Evolutionary conservation across 1,140 invertebrate genomes (phyloP), one percentile per base, ranked within the genome.

Genomic region (Trachelipus rathkii): DNA sequence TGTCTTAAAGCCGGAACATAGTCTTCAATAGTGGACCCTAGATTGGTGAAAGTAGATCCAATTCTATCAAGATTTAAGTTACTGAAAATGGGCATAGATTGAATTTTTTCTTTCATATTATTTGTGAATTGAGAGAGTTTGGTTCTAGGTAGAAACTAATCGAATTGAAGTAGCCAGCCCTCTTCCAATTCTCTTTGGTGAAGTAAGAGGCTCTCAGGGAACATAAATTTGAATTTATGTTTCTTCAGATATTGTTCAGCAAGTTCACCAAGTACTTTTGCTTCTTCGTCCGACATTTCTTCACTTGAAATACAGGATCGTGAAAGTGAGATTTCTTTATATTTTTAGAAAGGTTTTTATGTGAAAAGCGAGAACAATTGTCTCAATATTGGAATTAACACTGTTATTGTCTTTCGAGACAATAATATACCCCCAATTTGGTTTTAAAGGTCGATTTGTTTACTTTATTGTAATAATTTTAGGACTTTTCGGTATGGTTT

Each of bases 131-230:
- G 11, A 13, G 50, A 15, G 19, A 60, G 8, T 15, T 19, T 13
- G 1, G 50, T 60, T 15, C 4, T 15, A 8, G 2, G 8, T 15
- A 8, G 50, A 15, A 4, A 13, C 2, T 4, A 60, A 60, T 60
- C 50, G 50, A 60, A 60, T 60, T 60, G 11, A 13, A 60, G 50
- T 60, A 4, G 50, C 50, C 50, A 67, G 7, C 79, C 74, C 53
- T 77, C 77, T 33, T 78, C 60, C 72, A 81, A 76, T 67, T 81
- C 79, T 72, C 66, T 21, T 19, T 77, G 67, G 53, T 81, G 77
- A 46, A 81, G 68, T 11, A 81, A 24, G 2, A 81, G 44, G 50
- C 79, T 81, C 69, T 81, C 77, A 7, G 79, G 79, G n/a, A 81
- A 44, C 33, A 81, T 73, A n/a, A 81, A 19, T 67, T 78, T 78